Evolutionary conservation across 2,888 invertebrate species (phyloP), one percentile per base, ranked within the genome.

Genomic region (Cetonia aurata): DNA sequence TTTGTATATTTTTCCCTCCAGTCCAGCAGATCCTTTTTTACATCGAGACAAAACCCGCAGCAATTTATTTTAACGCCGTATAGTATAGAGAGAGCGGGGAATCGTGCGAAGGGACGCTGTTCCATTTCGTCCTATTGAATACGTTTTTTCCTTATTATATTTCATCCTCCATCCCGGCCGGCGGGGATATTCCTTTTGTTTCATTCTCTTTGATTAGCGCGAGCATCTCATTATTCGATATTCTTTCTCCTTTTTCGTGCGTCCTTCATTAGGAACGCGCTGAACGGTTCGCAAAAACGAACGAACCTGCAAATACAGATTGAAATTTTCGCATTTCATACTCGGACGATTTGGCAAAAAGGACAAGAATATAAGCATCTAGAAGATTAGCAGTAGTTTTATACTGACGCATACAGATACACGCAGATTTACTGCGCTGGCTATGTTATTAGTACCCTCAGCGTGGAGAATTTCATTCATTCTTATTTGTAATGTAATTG

Each of bases 151-250:
- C 62, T 48, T 62, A 62, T 62, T 62, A 62, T 37, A 37, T 62
- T 31, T 37, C 50, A 25, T 33, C 62, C 37, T 31, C 13, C 50
- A 31, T 48, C 33, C 50, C 37, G 4, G 1, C 37, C 8, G 31
- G 37, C 9, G 62, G 50, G 48, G 62, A 62, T 48, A 62, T 41
- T 60, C 50, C 62, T 62, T 62, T 62, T 62, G 62, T 62, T 62
- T 62, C 62, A 62, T 50, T 62, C 50, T 62, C 62, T 62, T 62
- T 62, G 62, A 62, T 62, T 62, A 62, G 50, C 62, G 62, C 62
- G 50, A 62, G 62, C 62, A 50, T 62, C 62, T 62, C 50, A 62
- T 62, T 62, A 62, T 50, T 50, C 48, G 62, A 62, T 62, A 62
- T 62, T 37, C 50, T 57, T 62, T 31, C 37, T 37, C 37, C 50